Percentiles rank a stretch among this genome's conserved stretches.
Evolutionary conservation across 2,888 invertebrate genomes (phyloP).

Genomic region (Stenichneumon culpator): DNA sequence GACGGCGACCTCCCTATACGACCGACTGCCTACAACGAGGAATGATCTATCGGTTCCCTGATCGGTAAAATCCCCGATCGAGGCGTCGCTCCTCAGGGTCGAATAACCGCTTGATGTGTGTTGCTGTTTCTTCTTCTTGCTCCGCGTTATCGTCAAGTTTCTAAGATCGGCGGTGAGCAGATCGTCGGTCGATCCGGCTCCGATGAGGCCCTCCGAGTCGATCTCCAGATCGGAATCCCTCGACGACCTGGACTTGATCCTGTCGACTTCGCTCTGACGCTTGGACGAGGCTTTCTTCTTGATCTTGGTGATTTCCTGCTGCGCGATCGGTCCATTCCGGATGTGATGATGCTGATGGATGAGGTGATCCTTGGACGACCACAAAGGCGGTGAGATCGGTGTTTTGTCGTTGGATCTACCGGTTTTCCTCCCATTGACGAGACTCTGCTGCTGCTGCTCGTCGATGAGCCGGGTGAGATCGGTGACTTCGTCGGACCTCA

Average conservation of each 20-base stretch:
- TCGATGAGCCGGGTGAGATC: constrained; percentile 81
- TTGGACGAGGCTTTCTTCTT: constrained; percentile 51
- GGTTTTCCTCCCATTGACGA: constrained; percentile 59
- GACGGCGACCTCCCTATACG: constrained; percentile 83
- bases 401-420: constrained; percentile 39
- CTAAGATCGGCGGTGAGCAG: constrained; percentile 71
- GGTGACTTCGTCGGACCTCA: constrained; percentile 81
- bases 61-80: constrained; percentile 75
- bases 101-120: constrained; percentile 83
- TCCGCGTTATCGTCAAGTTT: constrained; percentile 67
- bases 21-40: constrained; percentile 77
- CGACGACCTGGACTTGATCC: constrained; percentile 33
- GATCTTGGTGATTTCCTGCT: constrained; percentile 26
- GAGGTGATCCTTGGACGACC: constrained; percentile 35
- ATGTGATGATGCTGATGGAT: constrained; percentile 48
- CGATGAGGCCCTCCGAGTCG: constrained; percentile 78
- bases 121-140: constrained; percentile 78
- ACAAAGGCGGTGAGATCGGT: constrained; percentile 12
- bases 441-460: constrained; percentile 72
- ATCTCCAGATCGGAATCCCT: constrained; percentile 69
- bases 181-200: constrained; percentile 80
- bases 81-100: constrained; percentile 82
- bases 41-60: constrained; percentile 74
- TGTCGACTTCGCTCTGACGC: constrained; percentile 43
- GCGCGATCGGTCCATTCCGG: neutral